These are phyloP conservation scores for Thamnophis elegans DNA, from an alignment of 2,797 vertebrate genomes.

Conservation along the genomic window DNA sequence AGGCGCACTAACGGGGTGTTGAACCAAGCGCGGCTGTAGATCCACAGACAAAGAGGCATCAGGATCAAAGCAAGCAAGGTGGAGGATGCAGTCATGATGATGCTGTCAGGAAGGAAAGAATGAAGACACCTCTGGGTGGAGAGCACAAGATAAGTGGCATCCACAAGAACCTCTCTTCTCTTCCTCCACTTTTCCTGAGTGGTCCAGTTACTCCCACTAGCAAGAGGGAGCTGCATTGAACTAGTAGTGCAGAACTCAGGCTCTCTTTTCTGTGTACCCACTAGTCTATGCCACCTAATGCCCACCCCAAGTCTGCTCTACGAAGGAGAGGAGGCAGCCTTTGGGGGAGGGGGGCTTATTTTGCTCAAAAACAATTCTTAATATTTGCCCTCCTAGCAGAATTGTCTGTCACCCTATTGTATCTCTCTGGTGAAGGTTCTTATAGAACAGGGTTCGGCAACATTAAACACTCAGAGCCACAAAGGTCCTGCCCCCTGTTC, in stretches of 20 bases:
- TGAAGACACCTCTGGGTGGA: not conserved
- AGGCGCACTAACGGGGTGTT: constrained; percentile 89
- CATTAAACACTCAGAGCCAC: too few species aligned
- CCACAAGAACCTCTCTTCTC: not conserved
- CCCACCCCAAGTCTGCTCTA: not conserved
- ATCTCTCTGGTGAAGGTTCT: not conserved
- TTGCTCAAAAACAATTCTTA: not conserved
- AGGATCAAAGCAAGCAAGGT: constrained; percentile 89
- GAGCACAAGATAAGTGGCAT: not conserved
- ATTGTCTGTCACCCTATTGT: not conserved
- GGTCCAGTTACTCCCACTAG: not conserved
- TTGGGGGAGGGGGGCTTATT: not conserved
- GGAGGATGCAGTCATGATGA: constrained; percentile 97
- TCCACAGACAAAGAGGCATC: constrained; percentile 96
- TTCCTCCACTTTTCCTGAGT: not conserved
- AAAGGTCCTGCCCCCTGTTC: too few species aligned
- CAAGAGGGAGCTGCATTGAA: not conserved
- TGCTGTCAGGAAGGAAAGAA: constrained; percentile 68
- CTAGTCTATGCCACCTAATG: not conserved
- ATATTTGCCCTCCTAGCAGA: not conserved
- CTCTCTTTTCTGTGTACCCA: too few species aligned
- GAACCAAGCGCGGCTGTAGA: constrained; percentile 96
- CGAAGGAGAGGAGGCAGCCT: not conserved
- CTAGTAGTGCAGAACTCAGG: not conserved
- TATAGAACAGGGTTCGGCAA: not conserved